Evolutionary conservation across 1,140 invertebrate species (phyloP), one percentile per base, ranked within the genome.

Genomic region (Chironomus tepperi): DNA sequence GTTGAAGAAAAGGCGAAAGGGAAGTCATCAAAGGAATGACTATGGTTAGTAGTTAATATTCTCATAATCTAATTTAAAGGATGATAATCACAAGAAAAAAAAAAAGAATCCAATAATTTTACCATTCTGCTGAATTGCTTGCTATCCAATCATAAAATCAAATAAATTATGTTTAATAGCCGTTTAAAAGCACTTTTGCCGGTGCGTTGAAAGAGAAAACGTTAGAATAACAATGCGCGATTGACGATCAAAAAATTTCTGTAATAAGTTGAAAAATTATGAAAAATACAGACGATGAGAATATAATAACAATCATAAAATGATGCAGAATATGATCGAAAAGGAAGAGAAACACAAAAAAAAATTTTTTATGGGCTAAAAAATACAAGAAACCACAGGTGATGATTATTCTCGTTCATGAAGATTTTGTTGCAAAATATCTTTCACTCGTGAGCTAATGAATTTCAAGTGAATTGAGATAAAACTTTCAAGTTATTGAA

Each of bases 131-230:
- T 34, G 24, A 34, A 34, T 34, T 34, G n/a, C n/a, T 70, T 70
- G 19, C 65, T 21, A 21, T 18, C 65, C 65, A 70, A 70, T 70
- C 65, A 70, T 18, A 21, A 70, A 70, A 70, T 70, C 65, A 70
- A 70, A 70, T 70, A 70, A 70, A 70, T 70, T 70, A 70, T 70
- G 65, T 70, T 70, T 70, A 70, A 70, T 70, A 16, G 65, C 65
- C 65, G 16, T 70, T 70, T 70, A 18, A 70, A 70, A 19, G 65
- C 9, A 18, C 65, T 57, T 15, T 57, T 57, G 47, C 12, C 47
- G 8, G 47, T n/a, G 12, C 47, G 47, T 57, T 57, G 47, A 57
- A 57, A 57, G 47, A 57, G 12, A n/a, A 47, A 47, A 57, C 9
- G 47, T n/a, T 15, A 12, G 47, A 57, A n/a, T 57, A 57, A 57